These are phyloP conservation scores for Eciton burchellii DNA, from an alignment of 1,140 invertebrate genomes.

Conservation along the genomic window DNA sequence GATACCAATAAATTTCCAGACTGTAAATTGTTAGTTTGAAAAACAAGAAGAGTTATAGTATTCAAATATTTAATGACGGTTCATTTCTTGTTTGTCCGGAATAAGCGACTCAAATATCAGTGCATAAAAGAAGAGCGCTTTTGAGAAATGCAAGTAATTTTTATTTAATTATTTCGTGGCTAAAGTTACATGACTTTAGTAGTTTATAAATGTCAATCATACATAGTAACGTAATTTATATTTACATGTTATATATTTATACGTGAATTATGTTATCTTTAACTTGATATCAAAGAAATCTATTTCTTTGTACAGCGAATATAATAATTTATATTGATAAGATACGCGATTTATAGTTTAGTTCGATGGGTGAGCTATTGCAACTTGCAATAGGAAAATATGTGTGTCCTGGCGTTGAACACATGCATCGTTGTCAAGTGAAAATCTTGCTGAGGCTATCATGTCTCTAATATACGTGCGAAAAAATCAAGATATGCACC, in stretches of 20 bases:
- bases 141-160: not conserved
- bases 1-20: not conserved
- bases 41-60: not conserved
- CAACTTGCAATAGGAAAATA: not conserved
- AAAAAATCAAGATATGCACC: slow-evolving; percentile 4
- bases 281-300: too few species aligned
- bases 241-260: too few species aligned
- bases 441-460: not conserved
- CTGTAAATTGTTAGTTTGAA: not conserved
- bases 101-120: slow-evolving; percentile 5
- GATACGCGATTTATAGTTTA: too few species aligned
- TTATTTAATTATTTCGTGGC: too few species aligned
- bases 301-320: too few species aligned
- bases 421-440: not conserved
- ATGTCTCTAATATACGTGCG: not conserved
- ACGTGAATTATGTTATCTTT: too few species aligned
- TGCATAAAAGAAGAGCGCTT: not conserved
- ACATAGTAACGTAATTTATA: too few species aligned
- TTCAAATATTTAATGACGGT: not conserved
- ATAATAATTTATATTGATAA: too few species aligned
- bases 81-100: slow-evolving; percentile 25
- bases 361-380: not conserved
- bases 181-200: too few species aligned
- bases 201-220: too few species aligned
- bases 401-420: not conserved